Conservation (phyloP, 2,797 vertebrate genomes). For the Centropyge bicolor region DNA sequence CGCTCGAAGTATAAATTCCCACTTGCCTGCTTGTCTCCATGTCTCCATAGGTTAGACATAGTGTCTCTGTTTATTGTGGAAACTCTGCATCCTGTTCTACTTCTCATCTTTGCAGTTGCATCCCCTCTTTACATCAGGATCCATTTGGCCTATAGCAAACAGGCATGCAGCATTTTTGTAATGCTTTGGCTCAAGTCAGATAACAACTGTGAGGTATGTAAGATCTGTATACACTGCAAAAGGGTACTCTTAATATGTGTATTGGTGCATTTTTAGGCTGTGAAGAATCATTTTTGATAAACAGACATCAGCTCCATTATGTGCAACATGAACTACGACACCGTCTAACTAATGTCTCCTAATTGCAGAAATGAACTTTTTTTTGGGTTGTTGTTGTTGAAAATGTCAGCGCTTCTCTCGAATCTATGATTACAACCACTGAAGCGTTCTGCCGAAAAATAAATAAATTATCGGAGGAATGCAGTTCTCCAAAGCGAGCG, state of each 20-base stretch:
- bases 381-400: neutral
- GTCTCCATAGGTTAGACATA: conserved; percentile 11
- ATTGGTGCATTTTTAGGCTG: neutral
- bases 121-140: conserved; percentile 3
- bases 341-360: conserved; percentile 9
- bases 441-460: conserved; percentile 34
- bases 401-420: conserved; percentile 28
- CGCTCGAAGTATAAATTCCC: conserved; percentile 42
- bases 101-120: conserved; percentile 25
- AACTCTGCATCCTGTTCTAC: conserved; percentile 10
- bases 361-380: neutral
- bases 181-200: neutral
- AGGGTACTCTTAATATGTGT: neutral
- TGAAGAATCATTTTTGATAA: conserved; percentile 15
- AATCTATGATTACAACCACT: conserved; percentile 26
- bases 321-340: neutral
- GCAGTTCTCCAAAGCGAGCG: conserved; percentile 12
- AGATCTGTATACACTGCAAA: neutral
- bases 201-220: neutral
- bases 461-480: conserved; percentile 34
- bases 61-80: conserved; percentile 26
- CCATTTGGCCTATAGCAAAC: neutral
- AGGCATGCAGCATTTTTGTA: neutral
- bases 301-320: conserved; percentile 7
- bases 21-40: conserved; percentile 29